These are phyloP conservation scores for Cololabis saira DNA, from an alignment of 2,113 vertebrate genomes.

Conservation along the genomic window DNA sequence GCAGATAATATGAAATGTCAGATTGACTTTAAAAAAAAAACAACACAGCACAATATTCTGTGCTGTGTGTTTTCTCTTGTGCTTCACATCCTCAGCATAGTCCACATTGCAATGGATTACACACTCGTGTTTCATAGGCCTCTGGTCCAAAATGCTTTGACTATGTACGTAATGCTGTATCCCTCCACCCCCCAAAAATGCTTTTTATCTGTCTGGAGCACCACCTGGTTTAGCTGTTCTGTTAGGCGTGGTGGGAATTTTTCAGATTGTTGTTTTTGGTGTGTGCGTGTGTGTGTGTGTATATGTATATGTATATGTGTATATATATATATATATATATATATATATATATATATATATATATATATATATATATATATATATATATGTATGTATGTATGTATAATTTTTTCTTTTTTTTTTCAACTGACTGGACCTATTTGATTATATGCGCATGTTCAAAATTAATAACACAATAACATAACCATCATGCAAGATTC, in stretches of 20 bases:
- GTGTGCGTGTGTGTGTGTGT: too few relatives aligned
- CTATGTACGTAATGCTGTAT: constrained; percentile 63
- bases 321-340: too few relatives aligned
- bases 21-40: too few relatives aligned
- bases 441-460: too few relatives aligned
- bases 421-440: not conserved
- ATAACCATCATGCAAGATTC: too few relatives aligned
- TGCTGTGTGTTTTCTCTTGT: constrained; percentile 2
- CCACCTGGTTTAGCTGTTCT: constrained; percentile 73
- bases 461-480: too few relatives aligned
- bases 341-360: too few relatives aligned
- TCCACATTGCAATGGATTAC: constrained; percentile 58
- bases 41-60: too few relatives aligned
- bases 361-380: too few relatives aligned
- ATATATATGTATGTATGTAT: too few relatives aligned
- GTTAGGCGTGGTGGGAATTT: constrained; percentile 33
- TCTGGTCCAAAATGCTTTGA: constrained; percentile 46
- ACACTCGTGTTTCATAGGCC: constrained; percentile 42
- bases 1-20: constrained; percentile 71
- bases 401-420: constrained; percentile 16
- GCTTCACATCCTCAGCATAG: constrained; percentile 30
- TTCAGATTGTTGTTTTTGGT: constrained; percentile 17
- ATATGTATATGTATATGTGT: too few relatives aligned
- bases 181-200: constrained; percentile 23
- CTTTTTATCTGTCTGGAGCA: constrained; percentile 62